Evolutionary conservation across 2,888 invertebrate species (phyloP).

Genomic region (Drosophila putrida): DNA sequence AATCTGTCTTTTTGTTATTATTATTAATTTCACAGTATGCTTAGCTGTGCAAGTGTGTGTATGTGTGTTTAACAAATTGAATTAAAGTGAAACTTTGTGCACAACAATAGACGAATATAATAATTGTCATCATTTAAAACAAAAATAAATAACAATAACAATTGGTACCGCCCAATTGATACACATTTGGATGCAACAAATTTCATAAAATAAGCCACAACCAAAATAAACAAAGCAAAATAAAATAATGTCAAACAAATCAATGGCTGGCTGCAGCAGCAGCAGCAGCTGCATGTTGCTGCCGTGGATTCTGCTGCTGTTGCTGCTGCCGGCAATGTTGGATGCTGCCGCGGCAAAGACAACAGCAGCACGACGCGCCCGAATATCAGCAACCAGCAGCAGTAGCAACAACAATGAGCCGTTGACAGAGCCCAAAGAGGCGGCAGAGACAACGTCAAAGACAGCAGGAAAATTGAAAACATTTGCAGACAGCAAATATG

Average conservation of each 20-base stretch:
- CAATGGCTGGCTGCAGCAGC: conserved; percentile 54
- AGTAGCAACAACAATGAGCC: conserved; percentile 39
- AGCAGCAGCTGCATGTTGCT: conserved; percentile 37
- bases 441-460: conserved; percentile 27
- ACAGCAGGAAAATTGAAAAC: conserved; percentile 60
- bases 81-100: conserved; percentile 16
- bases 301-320: conserved; percentile 44
- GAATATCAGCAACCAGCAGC: conserved; percentile 32
- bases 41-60: conserved; percentile 5
- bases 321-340: conserved; percentile 56
- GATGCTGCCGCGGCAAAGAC: conserved; percentile 44
- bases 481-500: conserved; percentile 72
- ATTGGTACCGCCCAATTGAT: conserved; percentile 48
- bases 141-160: conserved; percentile 9
- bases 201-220: conserved; percentile 63
- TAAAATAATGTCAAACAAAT: conserved; percentile 78
- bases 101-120: not conserved
- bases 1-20: conserved; percentile 4
- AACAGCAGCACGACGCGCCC: conserved; percentile 30
- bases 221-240: conserved; percentile 13
- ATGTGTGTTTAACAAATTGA: conserved; percentile 3
- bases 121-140: conserved; percentile 16
- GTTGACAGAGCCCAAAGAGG: conserved; percentile 41
- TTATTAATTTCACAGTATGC: not conserved
- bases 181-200: conserved; percentile 47